These are phyloP conservation scores for Antechinus flavipes DNA, from an alignment of 2,113 vertebrate species.

Conservation along the genomic window DNA sequence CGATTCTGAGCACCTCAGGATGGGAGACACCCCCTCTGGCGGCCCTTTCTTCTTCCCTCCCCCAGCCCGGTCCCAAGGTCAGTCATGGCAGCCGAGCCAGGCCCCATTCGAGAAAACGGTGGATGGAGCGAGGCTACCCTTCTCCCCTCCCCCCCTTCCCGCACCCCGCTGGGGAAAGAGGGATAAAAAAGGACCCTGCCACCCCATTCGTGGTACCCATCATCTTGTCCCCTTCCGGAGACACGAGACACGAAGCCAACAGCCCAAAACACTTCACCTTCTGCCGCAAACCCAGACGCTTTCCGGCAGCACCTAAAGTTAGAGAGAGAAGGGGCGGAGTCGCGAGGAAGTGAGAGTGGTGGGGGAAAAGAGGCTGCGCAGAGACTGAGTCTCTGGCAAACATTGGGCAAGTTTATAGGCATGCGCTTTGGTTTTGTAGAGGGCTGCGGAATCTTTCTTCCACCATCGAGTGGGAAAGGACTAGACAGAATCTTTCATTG, in stretches of 20 bases:
- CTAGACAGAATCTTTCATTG: not conserved
- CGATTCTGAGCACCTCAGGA: not conserved
- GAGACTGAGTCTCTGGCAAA: accelerated
- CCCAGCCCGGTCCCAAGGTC: not conserved
- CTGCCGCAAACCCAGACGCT: conserved; percentile 43
- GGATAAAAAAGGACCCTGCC: not conserved
- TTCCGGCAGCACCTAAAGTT: conserved; percentile 9
- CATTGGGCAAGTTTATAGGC: not conserved
- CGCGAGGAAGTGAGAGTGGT: not conserved
- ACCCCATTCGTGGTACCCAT: not conserved
- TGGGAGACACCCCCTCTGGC: not conserved
- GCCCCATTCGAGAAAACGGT: not conserved
- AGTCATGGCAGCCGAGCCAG: not conserved
- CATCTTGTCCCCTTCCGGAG: not conserved
- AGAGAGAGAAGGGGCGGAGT: not conserved
- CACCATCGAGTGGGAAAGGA: not conserved
- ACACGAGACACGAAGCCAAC: not conserved
- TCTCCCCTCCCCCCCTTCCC: not conserved
- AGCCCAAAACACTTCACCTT: not conserved
- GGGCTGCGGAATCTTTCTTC: not conserved
- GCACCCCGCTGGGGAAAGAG: not conserved
- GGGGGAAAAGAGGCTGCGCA: not conserved
- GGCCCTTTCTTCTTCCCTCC: no score
- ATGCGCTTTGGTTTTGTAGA: not conserved
- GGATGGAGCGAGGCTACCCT: not conserved